A percentile compares a stretch with the other conserved stretches of the same genome.
Conservation (phyloP, 2,888 invertebrate genomes). For the Neocrepidodera transversa region DNA sequence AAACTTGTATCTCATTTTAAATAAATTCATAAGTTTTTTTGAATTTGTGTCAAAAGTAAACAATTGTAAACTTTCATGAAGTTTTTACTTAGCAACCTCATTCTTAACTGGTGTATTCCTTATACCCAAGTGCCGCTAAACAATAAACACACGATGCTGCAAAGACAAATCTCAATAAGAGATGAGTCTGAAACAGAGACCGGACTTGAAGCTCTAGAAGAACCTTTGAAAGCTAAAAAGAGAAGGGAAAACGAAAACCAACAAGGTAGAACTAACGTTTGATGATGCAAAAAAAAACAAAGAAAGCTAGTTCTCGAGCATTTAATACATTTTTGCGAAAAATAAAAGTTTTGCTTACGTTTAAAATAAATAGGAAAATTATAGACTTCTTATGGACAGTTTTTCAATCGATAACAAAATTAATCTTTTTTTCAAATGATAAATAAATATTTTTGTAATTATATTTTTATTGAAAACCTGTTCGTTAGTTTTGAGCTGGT, state of each 20-base stretch:
- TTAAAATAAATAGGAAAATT: neutral
- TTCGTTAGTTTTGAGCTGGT: conserved; percentile 12
- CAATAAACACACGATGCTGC: conserved; percentile 70
- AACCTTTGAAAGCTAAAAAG: conserved; percentile 69
- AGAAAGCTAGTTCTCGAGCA: conserved; percentile 36
- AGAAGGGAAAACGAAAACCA: conserved; percentile 66
- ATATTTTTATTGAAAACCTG: neutral
- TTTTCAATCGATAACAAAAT: neutral
- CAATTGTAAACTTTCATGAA: conserved; percentile 25
- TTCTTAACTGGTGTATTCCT: conserved; percentile 25
- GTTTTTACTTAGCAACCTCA: conserved; percentile 9
- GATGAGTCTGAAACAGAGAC: conserved; percentile 68
- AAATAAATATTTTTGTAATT: neutral
- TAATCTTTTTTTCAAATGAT: neutral
- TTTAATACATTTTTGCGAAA: neutral
- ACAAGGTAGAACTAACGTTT: conserved; percentile 64
- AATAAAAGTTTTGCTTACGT: neutral
- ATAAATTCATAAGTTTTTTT: too few relatives aligned
- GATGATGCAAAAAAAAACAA: conserved; percentile 34
- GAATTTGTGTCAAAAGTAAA: too few relatives aligned
- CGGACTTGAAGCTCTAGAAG: conserved; percentile 70
- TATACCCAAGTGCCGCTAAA: conserved; percentile 67
- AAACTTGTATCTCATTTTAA: too few relatives aligned
- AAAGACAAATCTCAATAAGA: conserved; percentile 67
- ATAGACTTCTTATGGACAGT: neutral